Percentiles rank a stretch among this genome's conserved stretches.
Conservation (phyloP, 1,140 invertebrate species). For the Zaprionus nigranus region DNA sequence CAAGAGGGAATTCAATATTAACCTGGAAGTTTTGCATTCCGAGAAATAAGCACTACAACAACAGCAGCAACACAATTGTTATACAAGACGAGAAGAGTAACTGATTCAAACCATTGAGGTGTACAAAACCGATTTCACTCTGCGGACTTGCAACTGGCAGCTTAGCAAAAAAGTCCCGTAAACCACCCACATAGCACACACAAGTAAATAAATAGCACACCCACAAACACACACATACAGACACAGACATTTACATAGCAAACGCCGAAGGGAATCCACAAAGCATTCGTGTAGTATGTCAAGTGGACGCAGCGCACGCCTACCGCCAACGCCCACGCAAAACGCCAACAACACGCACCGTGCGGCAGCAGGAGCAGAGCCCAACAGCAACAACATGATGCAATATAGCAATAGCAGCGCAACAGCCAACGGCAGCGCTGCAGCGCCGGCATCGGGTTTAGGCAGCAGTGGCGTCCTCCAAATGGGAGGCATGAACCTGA, state of each 20-base stretch:
- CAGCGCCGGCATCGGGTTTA: conserved; percentile 34
- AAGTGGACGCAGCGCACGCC: conserved; percentile 84
- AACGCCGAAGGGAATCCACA: conserved; percentile 14
- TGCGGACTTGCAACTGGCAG: conserved; percentile 34
- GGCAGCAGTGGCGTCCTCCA: conserved; percentile 26
- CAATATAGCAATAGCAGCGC: conserved; percentile 52
- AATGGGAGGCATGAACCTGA: conserved; percentile 24
- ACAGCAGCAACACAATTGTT: conserved; percentile 1
- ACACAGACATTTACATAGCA: conserved; percentile 15
- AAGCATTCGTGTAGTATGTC: conserved; percentile 76
- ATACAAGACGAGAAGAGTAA: conserved; percentile 12
- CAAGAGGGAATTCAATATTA: not conserved
- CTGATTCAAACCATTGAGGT: conserved; percentile 22
- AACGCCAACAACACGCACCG: conserved; percentile 72
- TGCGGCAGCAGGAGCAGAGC: conserved; percentile 57
- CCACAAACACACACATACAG: not conserved
- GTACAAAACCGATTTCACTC: conserved; percentile 17
- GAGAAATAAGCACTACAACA: conserved; percentile 2
- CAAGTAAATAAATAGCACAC: conserved; percentile 1
- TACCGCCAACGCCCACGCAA: conserved; percentile 83
- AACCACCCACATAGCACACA: not conserved
- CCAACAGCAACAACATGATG: conserved; percentile 81
- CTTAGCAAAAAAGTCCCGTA: not conserved
- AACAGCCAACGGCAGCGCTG: conserved; percentile 41
- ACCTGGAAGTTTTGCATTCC: not conserved